Percentiles rank a stretch among this genome's conserved stretches.
Conservation (phyloP, 2,888 invertebrate genomes). For the Drosophila picticornis region DNA sequence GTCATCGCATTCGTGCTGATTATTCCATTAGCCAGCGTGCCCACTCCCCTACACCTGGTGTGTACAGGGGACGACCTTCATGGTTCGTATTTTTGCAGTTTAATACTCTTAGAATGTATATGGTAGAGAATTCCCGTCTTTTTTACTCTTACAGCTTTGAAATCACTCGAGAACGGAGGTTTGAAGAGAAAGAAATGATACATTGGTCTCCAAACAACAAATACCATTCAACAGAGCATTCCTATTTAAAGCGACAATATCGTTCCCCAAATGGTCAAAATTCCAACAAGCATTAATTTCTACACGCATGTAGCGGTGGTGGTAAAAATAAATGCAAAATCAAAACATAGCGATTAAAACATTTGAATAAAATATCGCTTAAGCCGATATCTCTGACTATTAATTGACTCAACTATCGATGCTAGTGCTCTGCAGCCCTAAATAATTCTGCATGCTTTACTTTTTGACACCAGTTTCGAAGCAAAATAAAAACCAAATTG, state of each 20-base stretch:
- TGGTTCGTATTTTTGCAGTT: constrained; percentile 47
- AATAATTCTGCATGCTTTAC: constrained; percentile 14
- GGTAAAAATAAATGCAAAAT: neutral
- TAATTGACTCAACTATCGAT: neutral
- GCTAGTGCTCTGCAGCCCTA: constrained; percentile 13
- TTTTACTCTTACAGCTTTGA: neutral
- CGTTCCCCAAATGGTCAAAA: neutral
- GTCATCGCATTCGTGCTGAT: constrained; percentile 96
- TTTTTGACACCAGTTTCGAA: constrained; percentile 3
- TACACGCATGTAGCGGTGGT: neutral
- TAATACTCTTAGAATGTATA: neutral
- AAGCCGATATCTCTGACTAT: neutral
- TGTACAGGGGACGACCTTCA: constrained; percentile 97
- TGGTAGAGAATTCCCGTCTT: neutral
- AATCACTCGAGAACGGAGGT: neutral
- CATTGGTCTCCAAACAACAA: neutral
- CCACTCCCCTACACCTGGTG: constrained; percentile 98
- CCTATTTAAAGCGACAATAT: neutral
- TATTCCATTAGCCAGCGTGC: constrained; percentile 97
- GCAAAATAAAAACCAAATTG: constrained; percentile 1
- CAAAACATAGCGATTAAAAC: neutral
- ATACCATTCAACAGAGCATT: too few relatives aligned
- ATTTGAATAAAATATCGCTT: neutral
- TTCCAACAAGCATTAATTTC: neutral
- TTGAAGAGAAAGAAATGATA: neutral